phyloP scores from a whole-genome alignment of 1,140 invertebrate genomes.

The Lysiphlebus fabarum region DNA sequence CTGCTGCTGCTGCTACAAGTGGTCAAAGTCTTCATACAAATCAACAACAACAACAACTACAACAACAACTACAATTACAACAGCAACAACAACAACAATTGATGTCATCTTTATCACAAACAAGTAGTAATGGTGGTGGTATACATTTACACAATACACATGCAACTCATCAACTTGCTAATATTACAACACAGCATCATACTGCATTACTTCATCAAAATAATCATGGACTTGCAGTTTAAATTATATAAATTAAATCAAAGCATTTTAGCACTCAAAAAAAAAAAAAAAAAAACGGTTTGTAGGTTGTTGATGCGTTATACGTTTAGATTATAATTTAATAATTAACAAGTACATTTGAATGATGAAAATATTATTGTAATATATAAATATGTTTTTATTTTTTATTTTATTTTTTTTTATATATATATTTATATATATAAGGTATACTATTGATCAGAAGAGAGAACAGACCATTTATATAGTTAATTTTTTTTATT shows the following conservation, averaged over 20 bases:
- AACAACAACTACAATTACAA: too few relatives aligned
- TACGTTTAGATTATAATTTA: too few relatives aligned
- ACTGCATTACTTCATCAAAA: slow-evolving; percentile 47
- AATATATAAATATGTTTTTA: too few relatives aligned
- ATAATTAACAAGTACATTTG: too few relatives aligned
- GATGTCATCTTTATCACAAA: slow-evolving; percentile 30
- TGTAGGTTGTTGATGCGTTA: neutral
- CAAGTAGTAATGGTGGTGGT: slow-evolving; percentile 23
- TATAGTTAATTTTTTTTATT: too few relatives aligned
- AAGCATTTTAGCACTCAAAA: neutral
- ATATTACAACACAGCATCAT: slow-evolving; percentile 45
- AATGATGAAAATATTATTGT: too few relatives aligned
- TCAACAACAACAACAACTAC: too few relatives aligned
- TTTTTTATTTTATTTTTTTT: too few relatives aligned
- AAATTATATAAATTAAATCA: slow-evolving; percentile 19
- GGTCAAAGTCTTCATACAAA: slow-evolving; percentile 42
- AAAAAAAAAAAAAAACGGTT: neutral
- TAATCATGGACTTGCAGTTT: slow-evolving; percentile 49
- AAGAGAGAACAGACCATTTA: too few relatives aligned
- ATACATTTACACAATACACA: slow-evolving; percentile 26
- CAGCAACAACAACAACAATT: too few relatives aligned
- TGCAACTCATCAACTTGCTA: slow-evolving; percentile 46
- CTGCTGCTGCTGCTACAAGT: slow-evolving; percentile 24
- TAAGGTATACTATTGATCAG: too few relatives aligned
- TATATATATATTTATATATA: too few relatives aligned